Evolutionary conservation across 2,888 invertebrate genomes (phyloP), one percentile per base, ranked within the genome.

Genomic region (Andrena bicolor): DNA sequence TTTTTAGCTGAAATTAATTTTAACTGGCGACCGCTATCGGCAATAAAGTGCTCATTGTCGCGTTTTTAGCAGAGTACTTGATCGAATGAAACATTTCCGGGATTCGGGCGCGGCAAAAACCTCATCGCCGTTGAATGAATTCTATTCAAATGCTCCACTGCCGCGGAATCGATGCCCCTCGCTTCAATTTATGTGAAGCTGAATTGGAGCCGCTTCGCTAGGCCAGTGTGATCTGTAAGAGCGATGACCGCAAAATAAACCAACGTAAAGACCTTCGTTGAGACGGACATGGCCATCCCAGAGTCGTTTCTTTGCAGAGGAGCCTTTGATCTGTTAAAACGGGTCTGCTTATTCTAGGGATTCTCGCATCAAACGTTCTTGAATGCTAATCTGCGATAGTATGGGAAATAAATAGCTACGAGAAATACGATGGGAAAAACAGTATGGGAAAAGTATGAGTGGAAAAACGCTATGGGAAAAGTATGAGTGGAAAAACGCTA

Each of bases 111-210:
- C 23, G 28, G 26, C 7, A 41, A 49, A 70, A 70, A 60, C 48
- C 28, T 56, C 10, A 48, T 28, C 56, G 20, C 20, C 8, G 53
- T 2, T 20, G 64, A 2, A 20, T 30, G 56, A 64, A 65, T 53
- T 26, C 53, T 65, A 56, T 73, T 73, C 41, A 56, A 73, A 73
- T 32, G 30, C 64, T 61, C 51, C 32, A 35, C 26, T 32, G 23
- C 23, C 60, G 16, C 6, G 20, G 28, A n/a, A 48, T 65, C 73
- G 32, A 49, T 68, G 1, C 23, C 13, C 4, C 23, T 26, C 23
- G 10, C 13, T 6, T 1, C 7, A 32, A 35, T 51, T 65, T 16
- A 32, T 10, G 20, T 16, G 48, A 30, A 68, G 68, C 66, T 74
- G 26, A 20, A 35, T 58, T 30, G 16, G 41, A 7, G n/a, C 51